Evolutionary conservation across 2,888 invertebrate genomes (phyloP).

Genomic region (Amblyteles armatorius): DNA sequence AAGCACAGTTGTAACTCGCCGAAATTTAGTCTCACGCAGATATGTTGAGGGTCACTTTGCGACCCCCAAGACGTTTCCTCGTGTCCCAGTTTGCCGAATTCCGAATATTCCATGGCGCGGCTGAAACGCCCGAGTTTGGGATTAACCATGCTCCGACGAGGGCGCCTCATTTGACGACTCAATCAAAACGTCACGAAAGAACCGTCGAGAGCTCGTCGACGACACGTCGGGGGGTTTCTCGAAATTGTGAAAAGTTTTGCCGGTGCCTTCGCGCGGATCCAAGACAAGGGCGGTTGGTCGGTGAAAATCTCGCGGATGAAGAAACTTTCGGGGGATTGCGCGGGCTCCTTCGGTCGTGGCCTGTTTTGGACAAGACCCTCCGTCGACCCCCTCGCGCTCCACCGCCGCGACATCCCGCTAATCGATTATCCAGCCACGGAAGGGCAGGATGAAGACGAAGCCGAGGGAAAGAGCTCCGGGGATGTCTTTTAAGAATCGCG

Average conservation of each 20-base stretch:
- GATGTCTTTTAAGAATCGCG: too few species aligned
- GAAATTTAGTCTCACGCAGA: too few species aligned
- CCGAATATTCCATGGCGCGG: neutral
- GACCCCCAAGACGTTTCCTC: neutral
- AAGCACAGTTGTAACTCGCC: too few species aligned
- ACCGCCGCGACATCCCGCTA: slow-evolving; percentile 22
- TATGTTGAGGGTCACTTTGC: too few species aligned
- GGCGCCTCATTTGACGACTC: slow-evolving; percentile 62
- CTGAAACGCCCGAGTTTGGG: neutral
- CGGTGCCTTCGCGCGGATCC: slow-evolving; percentile 9
- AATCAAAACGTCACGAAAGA: slow-evolving; percentile 67
- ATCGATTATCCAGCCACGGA: slow-evolving; percentile 58
- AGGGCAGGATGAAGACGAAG: neutral
- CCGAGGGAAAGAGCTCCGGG: neutral
- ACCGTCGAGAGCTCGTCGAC: slow-evolving; percentile 2
- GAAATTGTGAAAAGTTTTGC: slow-evolving; percentile 57
- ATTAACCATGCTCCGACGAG: neutral
- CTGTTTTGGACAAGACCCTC: slow-evolving; percentile 64
- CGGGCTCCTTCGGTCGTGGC: slow-evolving; percentile 36
- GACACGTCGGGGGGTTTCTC: slow-evolving; percentile 23
- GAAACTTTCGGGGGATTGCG: slow-evolving; percentile 66
- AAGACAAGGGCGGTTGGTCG: slow-evolving; percentile 36
- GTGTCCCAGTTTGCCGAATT: neutral
- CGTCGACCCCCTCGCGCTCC: neutral
- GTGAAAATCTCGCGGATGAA: slow-evolving; percentile 50